These are phyloP conservation scores for Sebastes oblongus DNA, from an alignment of 2,797 vertebrate species.

Conservation along the genomic window DNA sequence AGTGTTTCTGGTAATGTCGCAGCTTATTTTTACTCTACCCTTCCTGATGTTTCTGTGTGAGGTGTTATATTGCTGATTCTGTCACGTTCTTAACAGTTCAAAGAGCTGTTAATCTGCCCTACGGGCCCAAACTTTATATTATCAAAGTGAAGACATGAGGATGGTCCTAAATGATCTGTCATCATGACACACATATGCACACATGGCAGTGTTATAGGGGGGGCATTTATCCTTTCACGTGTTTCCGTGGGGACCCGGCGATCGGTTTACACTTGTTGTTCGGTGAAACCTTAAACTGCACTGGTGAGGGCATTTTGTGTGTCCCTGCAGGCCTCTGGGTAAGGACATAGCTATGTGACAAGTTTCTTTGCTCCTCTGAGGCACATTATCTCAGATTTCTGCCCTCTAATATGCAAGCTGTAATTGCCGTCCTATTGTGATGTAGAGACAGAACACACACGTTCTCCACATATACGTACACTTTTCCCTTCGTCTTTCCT, in stretches of 20 bases:
- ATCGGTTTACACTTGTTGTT: constrained; percentile 53
- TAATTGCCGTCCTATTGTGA: constrained; percentile 38
- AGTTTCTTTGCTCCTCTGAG: not conserved
- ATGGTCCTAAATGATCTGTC: not conserved
- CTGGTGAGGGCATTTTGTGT: not conserved
- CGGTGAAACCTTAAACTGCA: constrained; percentile 48
- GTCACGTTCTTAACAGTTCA: not conserved
- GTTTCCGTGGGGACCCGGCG: constrained; percentile 18
- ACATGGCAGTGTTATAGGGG: not conserved
- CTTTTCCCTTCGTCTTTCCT: not conserved
- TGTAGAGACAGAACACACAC: not conserved
- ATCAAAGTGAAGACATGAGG: not conserved
- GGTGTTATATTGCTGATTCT: not conserved
- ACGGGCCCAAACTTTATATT: not conserved
- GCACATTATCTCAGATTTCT: constrained; percentile 57
- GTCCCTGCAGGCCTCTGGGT: not conserved
- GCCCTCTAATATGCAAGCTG: constrained; percentile 7
- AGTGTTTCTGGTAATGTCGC: not conserved
- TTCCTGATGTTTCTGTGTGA: no score
- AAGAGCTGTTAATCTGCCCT: constrained; percentile 6
- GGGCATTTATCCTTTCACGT: constrained; percentile 6
- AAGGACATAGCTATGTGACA: constrained; percentile 6
- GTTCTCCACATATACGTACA: not conserved
- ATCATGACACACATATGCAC: not conserved
- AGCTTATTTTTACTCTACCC: no score